These are phyloP conservation scores for Brachirus orientalis DNA, from an alignment of 2,113 vertebrate species.

Conservation along the genomic window DNA sequence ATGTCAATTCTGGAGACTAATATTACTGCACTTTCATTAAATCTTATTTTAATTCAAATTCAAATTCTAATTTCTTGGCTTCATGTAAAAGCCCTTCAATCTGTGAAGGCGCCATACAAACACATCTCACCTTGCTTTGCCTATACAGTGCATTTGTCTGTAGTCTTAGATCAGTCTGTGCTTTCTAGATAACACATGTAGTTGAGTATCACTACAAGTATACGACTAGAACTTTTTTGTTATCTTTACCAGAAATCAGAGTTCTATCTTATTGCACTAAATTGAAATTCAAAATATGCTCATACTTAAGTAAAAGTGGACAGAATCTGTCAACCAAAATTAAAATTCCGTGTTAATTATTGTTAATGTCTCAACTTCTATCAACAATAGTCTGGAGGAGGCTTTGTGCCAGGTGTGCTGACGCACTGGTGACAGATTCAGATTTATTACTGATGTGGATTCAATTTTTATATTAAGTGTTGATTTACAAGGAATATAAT, in stretches of 20 bases:
- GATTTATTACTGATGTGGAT: constrained; percentile 21
- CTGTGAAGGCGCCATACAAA: not conserved
- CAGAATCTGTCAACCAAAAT: not conserved
- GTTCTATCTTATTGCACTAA: no score
- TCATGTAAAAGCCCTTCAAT: not conserved
- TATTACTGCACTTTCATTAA: not conserved
- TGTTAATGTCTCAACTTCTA: not conserved
- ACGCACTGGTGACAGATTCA: constrained; percentile 4
- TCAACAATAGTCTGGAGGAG: not conserved
- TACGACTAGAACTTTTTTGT: no score
- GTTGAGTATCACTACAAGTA: not conserved
- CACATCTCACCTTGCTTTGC: not conserved
- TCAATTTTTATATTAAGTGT: constrained; percentile 11
- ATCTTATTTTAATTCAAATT: not conserved
- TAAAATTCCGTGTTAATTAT: not conserved
- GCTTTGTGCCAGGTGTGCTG: constrained; percentile 20
- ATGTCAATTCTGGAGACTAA: not conserved
- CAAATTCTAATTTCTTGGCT: not conserved
- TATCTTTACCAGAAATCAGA: not conserved
- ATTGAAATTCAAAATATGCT: no score
- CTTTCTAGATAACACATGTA: no score
- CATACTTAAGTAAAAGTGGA: not conserved
- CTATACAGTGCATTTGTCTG: not conserved
- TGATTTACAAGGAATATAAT: constrained; percentile 32
- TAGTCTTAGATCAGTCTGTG: not conserved